Evolutionary conservation across 2,113 vertebrate species (phyloP).

Genomic region (Eublepharis macularius): DNA sequence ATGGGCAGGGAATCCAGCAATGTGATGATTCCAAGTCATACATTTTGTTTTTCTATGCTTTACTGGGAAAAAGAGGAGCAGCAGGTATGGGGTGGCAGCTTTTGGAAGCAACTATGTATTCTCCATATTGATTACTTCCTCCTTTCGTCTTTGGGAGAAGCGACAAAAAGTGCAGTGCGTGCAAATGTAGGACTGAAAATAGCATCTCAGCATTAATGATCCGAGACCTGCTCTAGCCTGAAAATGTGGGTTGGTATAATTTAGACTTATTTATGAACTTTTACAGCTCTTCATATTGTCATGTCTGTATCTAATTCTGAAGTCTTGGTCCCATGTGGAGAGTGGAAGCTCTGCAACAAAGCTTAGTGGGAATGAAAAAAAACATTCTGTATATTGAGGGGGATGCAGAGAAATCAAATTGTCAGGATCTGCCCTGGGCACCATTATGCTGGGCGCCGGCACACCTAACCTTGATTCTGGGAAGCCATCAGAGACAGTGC

Average conservation of each 20-base stretch:
- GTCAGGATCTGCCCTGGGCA: too few relatives aligned
- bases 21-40: not conserved
- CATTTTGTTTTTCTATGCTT: not conserved
- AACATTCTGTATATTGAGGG: too few relatives aligned
- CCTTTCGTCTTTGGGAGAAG: not conserved
- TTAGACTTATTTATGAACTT: not conserved
- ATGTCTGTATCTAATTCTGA: too few relatives aligned
- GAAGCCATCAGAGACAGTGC: too few relatives aligned
- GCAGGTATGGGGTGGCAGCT: not conserved
- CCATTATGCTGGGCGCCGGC: too few relatives aligned
- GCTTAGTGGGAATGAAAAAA: too few relatives aligned
- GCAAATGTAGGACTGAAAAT: conserved; percentile 4
- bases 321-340: too few relatives aligned
- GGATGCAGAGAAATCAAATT: too few relatives aligned
- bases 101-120: not conserved
- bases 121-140: not conserved
- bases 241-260: not conserved
- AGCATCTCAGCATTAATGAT: not conserved
- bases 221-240: not conserved
- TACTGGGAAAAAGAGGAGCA: not conserved
- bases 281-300: not conserved
- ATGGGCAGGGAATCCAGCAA: not conserved
- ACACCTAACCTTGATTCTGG: too few relatives aligned
- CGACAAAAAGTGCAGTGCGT: not conserved
- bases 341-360: too few relatives aligned